A percentile compares a stretch with the other conserved stretches of the same genome.
These are phyloP conservation scores for Meloe dianella DNA, from an alignment of 2,888 invertebrate genomes.

Conservation along the genomic window DNA sequence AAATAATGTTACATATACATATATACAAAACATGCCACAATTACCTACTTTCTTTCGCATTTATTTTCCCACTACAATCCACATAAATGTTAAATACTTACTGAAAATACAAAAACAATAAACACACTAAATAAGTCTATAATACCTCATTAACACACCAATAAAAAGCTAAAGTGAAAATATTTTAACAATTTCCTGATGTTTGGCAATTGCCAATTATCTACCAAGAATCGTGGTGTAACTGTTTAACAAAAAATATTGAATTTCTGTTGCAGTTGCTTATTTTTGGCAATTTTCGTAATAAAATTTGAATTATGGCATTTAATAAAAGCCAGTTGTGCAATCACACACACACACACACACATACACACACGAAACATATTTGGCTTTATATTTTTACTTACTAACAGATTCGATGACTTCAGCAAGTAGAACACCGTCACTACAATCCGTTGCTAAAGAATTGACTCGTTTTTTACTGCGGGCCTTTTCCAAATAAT, in stretches of 20 bases:
- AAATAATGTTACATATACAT: background rate
- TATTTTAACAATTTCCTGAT: too few relatives aligned
- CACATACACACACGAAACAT: too few relatives aligned
- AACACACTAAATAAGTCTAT: background rate
- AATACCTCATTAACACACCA: background rate
- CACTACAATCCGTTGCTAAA: slow-evolving; percentile 88
- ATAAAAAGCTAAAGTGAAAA: background rate
- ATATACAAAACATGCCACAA: background rate
- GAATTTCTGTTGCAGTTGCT: background rate
- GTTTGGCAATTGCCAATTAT: too few relatives aligned
- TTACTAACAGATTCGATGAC: slow-evolving; percentile 94
- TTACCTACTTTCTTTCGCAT: slow-evolving; percentile 6
- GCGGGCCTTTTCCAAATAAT: slow-evolving; percentile 91
- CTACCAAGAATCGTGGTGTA: too few relatives aligned
- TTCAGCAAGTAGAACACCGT: slow-evolving; percentile 90
- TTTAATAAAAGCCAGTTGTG: slow-evolving; percentile 61
- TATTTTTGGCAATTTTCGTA: background rate
- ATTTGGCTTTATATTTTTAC: slow-evolving; percentile 57
- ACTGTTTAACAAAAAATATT: background rate
- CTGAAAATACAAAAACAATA: background rate
- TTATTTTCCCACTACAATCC: background rate
- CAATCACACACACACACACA: too few relatives aligned
- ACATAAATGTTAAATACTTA: background rate
- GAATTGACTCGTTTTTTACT: slow-evolving; percentile 81
- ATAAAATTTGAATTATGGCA: background rate